These are phyloP conservation scores for Selenia dentaria DNA, from an alignment of 2,888 invertebrate genomes.

Conservation along the genomic window DNA sequence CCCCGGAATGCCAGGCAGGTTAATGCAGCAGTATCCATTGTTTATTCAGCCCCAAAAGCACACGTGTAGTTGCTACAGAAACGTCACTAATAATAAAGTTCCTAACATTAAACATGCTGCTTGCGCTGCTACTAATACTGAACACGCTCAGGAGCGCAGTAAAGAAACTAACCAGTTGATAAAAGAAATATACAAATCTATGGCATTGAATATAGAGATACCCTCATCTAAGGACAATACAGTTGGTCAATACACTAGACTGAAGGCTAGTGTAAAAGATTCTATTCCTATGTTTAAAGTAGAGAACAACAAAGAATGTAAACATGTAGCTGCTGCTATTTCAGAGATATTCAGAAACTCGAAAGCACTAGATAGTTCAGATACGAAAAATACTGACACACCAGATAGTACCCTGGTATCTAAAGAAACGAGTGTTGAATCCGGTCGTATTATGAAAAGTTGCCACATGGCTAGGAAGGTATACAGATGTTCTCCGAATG, in stretches of 20 bases:
- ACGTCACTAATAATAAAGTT: slow-evolving; percentile 22
- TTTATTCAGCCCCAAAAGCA: slow-evolving; percentile 54
- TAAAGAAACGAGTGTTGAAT: slow-evolving; percentile 24
- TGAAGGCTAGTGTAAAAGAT: background rate
- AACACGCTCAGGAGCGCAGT: slow-evolving; percentile 39
- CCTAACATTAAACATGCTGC: slow-evolving; percentile 22
- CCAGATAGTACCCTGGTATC: slow-evolving; percentile 30
- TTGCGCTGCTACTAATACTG: slow-evolving; percentile 60
- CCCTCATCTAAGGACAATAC: slow-evolving; percentile 13
- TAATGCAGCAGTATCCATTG: slow-evolving; percentile 61
- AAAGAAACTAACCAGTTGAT: slow-evolving; percentile 69
- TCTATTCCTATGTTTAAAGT: slow-evolving; percentile 28
- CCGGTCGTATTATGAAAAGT: slow-evolving; percentile 21
- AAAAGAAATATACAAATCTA: slow-evolving; percentile 73
- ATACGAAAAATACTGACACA: slow-evolving; percentile 29
- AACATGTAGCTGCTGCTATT: slow-evolving; percentile 33
- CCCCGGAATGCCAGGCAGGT: slow-evolving; percentile 45
- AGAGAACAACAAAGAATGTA: slow-evolving; percentile 25
- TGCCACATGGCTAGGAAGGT: slow-evolving; percentile 17
- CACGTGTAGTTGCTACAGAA: slow-evolving; percentile 50
- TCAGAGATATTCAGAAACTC: slow-evolving; percentile 46
- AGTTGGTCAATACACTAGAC: background rate
- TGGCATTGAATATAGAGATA: slow-evolving; percentile 54
- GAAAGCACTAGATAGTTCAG: slow-evolving; percentile 38
- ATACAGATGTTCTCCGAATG: slow-evolving; percentile 1